Evolutionary conservation across 2,797 vertebrate genomes (phyloP).

Genomic region (Tokudaia tokunoshimensis): DNA sequence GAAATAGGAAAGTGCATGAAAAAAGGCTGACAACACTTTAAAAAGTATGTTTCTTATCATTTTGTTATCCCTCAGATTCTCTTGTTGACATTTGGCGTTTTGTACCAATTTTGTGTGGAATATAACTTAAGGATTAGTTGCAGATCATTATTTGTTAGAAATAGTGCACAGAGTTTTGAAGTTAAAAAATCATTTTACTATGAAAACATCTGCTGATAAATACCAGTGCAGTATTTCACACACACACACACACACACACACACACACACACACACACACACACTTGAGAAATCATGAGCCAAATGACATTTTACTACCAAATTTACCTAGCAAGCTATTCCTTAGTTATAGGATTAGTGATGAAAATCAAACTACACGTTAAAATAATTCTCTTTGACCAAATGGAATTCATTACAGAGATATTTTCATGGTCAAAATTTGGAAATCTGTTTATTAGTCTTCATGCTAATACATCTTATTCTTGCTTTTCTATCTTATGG

Average conservation of each 20-base stretch:
- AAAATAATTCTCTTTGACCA: conserved; percentile 18
- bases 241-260: neutral
- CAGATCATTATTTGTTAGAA: conserved; percentile 51
- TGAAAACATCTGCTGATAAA: conserved; percentile 44
- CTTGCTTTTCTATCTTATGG: neutral
- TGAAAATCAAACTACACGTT: neutral
- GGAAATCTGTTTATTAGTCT: conserved; percentile 5
- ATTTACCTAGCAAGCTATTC: neutral
- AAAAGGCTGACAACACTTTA: conserved; percentile 11
- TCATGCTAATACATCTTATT: neutral
- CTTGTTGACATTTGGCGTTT: neutral
- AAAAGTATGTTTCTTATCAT: conserved; percentile 15
- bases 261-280: neutral
- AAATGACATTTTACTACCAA: conserved; percentile 30
- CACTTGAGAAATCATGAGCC: conserved; percentile 12
- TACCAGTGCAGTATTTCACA: neutral
- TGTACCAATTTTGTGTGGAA: conserved; percentile 48
- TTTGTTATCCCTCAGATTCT: conserved; percentile 8
- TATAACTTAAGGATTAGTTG: conserved; percentile 53
- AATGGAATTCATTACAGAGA: neutral
- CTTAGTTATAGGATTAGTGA: neutral
- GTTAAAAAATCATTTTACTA: conserved; percentile 36
- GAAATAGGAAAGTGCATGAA: neutral
- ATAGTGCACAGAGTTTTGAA: conserved; percentile 35
- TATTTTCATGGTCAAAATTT: neutral